Conservation (phyloP, 1,140 invertebrate species). For the Orchesella cincta region DNA sequence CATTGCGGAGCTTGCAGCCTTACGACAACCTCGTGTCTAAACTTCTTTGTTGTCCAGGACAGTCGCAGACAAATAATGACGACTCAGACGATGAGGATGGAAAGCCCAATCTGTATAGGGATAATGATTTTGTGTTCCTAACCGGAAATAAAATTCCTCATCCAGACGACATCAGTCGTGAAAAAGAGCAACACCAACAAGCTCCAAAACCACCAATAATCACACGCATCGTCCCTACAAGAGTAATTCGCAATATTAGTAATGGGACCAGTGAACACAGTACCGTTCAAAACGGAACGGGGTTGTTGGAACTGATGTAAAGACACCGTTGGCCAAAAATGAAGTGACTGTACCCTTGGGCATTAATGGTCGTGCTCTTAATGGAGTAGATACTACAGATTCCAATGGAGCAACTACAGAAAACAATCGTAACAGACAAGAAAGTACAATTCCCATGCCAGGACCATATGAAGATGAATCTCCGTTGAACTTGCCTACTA, state of each 20-base stretch:
- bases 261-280: neutral
- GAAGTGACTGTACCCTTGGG: no score
- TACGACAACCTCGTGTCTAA: conserved; percentile 50
- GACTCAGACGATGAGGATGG: neutral
- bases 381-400: no score
- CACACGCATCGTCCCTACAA: neutral
- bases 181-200: neutral
- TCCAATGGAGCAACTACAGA: no score
- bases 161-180: neutral
- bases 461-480: no score
- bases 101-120: neutral
- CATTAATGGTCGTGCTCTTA: no score
- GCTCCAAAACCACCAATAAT: neutral
- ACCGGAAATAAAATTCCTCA: neutral
- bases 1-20: conserved; percentile 59
- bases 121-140: conserved; percentile 4
- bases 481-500: no score
- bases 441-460: no score
- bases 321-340: no score
- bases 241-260: conserved; percentile 25
- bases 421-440: no score
- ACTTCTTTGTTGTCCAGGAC: conserved; percentile 28
- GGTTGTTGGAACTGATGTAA: no score
- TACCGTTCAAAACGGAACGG: no score
- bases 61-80: neutral